Conservation (phyloP, 2,888 invertebrate genomes). For the Molorchus minor region DNA sequence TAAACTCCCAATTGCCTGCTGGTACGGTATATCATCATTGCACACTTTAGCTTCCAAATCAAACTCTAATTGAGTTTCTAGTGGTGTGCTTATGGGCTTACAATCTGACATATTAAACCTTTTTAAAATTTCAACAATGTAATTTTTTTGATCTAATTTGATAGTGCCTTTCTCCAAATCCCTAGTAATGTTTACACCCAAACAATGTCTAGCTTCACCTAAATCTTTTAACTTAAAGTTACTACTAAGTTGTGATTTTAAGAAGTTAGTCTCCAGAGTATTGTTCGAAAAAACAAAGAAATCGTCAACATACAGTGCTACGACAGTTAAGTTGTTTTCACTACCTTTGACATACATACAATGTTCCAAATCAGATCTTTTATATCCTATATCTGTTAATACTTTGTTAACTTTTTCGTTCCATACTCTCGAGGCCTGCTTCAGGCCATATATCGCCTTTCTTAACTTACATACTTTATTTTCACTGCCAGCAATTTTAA, state of each 20-base stretch:
- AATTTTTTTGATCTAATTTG: constrained; percentile 34
- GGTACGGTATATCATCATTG: constrained; percentile 18
- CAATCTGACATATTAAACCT: constrained; percentile 30
- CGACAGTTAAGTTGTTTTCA: constrained; percentile 4
- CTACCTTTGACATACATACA: constrained; percentile 20
- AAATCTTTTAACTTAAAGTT: no score
- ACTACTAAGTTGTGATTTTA: no score
- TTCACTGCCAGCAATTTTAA: not conserved
- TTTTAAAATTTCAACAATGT: constrained; percentile 12
- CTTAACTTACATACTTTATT: constrained; percentile 22
- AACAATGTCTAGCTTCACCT: no score
- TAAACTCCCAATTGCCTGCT: constrained; percentile 25
- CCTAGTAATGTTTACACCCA: no score
- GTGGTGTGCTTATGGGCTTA: constrained; percentile 26
- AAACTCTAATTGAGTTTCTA: constrained; percentile 20
- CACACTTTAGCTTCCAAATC: not conserved
- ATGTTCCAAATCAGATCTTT: constrained; percentile 25
- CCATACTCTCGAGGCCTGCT: constrained; percentile 38
- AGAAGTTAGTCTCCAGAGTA: not conserved
- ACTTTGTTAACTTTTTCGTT: constrained; percentile 18
- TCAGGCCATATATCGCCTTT: not conserved
- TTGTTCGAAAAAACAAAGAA: constrained; percentile 27
- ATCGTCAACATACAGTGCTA: constrained; percentile 32
- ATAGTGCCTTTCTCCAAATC: constrained; percentile 14
- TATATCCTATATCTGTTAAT: constrained; percentile 19